Evolutionary conservation across 1,140 invertebrate species (phyloP).

Genomic region (Dreissena polymorpha): DNA sequence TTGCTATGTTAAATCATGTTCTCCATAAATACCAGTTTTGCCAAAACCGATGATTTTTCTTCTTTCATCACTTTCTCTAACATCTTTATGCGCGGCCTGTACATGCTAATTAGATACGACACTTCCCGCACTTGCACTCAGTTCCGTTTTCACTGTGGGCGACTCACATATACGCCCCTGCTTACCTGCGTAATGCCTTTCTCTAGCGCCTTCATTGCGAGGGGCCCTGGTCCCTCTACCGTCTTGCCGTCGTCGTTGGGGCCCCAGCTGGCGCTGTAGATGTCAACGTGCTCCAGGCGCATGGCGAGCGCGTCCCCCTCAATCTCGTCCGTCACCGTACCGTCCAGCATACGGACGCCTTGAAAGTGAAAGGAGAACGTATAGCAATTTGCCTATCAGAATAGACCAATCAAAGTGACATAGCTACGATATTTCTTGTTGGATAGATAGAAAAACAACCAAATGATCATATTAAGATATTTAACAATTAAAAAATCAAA

Average conservation of each 20-base stretch:
- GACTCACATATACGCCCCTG: too few relatives aligned
- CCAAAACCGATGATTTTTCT: too few relatives aligned
- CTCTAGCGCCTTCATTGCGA: constrained; percentile 88
- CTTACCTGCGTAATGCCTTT: constrained; percentile 86
- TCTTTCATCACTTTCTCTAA: too few relatives aligned
- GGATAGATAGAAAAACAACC: not conserved
- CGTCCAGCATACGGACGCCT: constrained; percentile 98
- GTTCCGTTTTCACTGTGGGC: too few relatives aligned
- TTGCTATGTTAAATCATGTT: too few relatives aligned
- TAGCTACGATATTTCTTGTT: not conserved
- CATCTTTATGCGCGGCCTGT: too few relatives aligned
- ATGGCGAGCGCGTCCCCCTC: constrained; percentile 96
- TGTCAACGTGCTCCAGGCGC: constrained; percentile 97
- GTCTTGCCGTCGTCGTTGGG: constrained; percentile 90
- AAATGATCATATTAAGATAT: not conserved
- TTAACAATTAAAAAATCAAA: too few relatives aligned
- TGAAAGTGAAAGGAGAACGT: not conserved
- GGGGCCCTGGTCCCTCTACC: constrained; percentile 91
- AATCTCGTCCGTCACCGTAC: constrained; percentile 97
- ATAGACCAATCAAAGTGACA: not conserved
- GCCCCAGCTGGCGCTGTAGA: constrained; percentile 99
- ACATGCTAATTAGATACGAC: too few relatives aligned
- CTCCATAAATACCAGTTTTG: too few relatives aligned
- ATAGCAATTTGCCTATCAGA: not conserved
- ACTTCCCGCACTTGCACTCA: too few relatives aligned